A percentile compares a stretch with the other conserved stretches of the same genome.
These are phyloP conservation scores for Sinotaia quadrata DNA, from an alignment of 2,888 invertebrate species.

Conservation along the genomic window DNA sequence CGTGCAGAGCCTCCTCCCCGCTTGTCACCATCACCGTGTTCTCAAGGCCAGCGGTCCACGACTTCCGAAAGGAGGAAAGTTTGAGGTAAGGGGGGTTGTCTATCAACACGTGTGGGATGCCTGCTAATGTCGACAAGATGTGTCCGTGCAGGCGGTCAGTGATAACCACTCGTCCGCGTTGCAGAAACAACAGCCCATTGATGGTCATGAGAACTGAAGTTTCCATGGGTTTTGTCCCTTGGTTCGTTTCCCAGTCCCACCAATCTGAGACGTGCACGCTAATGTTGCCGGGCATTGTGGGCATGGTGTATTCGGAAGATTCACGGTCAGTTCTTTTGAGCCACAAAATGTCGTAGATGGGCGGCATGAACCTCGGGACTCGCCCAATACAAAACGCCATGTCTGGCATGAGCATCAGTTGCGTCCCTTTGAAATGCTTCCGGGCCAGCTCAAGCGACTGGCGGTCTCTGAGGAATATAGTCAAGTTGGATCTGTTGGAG, in stretches of 20 bases:
- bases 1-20: slow-evolving; percentile 1
- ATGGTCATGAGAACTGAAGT: slow-evolving; percentile 31
- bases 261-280: slow-evolving; percentile 33
- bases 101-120: slow-evolving; percentile 44
- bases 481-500: slow-evolving; percentile 26
- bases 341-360: slow-evolving; percentile 41
- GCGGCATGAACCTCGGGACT: slow-evolving; percentile 31
- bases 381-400: slow-evolving; percentile 37
- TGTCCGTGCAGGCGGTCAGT: slow-evolving; percentile 45
- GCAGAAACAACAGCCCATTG: slow-evolving; percentile 38
- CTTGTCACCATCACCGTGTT: slow-evolving; percentile 11
- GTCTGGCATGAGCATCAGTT: slow-evolving; percentile 37
- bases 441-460: slow-evolving; percentile 23
- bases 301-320: slow-evolving; percentile 21
- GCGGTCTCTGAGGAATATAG: slow-evolving; percentile 31
- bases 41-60: slow-evolving; percentile 24
- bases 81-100: slow-evolving; percentile 31
- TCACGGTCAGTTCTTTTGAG: slow-evolving; percentile 33
- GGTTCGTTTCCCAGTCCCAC: slow-evolving; percentile 32
- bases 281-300: slow-evolving; percentile 18
- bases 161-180: slow-evolving; percentile 39
- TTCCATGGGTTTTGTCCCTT: slow-evolving; percentile 30
- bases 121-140: slow-evolving; percentile 36
- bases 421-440: slow-evolving; percentile 26
- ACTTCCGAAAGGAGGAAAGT: slow-evolving; percentile 24